Base-by-base conservation (phyloP, 2,113 vertebrate species). In the Ailuropoda melanoleuca region DNA sequence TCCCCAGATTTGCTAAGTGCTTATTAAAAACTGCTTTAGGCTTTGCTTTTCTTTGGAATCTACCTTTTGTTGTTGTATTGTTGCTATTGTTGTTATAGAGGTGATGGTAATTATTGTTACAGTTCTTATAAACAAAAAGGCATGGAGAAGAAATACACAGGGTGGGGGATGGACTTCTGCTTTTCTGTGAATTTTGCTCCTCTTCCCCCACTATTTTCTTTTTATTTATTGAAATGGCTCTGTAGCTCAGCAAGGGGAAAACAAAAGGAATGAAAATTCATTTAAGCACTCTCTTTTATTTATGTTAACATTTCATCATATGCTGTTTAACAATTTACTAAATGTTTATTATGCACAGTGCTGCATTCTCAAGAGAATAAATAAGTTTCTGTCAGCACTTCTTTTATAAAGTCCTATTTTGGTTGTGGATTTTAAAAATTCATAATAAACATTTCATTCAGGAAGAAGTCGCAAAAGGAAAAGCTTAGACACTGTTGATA, bases 251-350 rank as follows among this genome's bases (percentile, higher is more conserved):
- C 55, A 92, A 98, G 95, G 60, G 82, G 31, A 97, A 98, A 98
- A 98, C 97, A 97, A 98, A 98, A 89, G 90, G 48, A 93, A 93
- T 91, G 90, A 96, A 98, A 97, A 98, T 97, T 97, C 97, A 98
- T 97, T 98, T 97, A 96, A 94, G 97, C 68, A 93, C 90, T 98
- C 96, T 85, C 96, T 96, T 98, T 98, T 97, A 98, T 98, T 98
- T 98, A 98, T 98, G 97, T 98, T 98, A 98, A 97, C 97, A 97
- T 98, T 98, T 98, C 93, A 98, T 98, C 97, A 97, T 97, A 94
- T 78, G 85, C 97, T 98, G 97, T 98, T 97, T 97, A 98, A 98
- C 98, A 98, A 98, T 98, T 98, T 98, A 97, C 93, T 98, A 98
- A 98, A 97, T 98, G 97, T 98, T 97, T 97, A 97, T 97, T 97